Conservation (phyloP, 2,113 vertebrate genomes). For the Gallinago undulata region DNA sequence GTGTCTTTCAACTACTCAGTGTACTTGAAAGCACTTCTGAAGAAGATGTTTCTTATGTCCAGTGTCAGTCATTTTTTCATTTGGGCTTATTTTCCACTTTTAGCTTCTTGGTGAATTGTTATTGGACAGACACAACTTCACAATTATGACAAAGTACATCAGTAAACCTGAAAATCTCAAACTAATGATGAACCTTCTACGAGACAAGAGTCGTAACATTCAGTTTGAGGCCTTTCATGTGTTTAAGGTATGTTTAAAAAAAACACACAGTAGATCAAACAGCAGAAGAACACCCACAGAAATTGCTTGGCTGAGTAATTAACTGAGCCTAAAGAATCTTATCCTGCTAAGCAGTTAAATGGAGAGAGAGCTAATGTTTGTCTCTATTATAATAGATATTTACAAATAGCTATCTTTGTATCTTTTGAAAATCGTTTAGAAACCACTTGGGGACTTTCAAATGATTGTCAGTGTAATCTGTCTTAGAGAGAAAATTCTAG, state of each 20-base stretch:
- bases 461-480: neutral
- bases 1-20: neutral
- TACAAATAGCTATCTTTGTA: neutral
- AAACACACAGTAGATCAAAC: neutral
- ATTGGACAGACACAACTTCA: slow-evolving; percentile 86
- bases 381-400: neutral
- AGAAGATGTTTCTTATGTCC: neutral
- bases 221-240: slow-evolving; percentile 90
- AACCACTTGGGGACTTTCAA: neutral
- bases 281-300: neutral
- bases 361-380: neutral
- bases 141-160: slow-evolving; percentile 89
- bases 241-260: slow-evolving; percentile 77
- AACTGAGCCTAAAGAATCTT: neutral
- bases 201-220: slow-evolving; percentile 88
- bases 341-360: neutral
- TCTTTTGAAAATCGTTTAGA: neutral
- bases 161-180: slow-evolving; percentile 89
- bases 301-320: neutral
- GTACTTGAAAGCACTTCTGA: neutral
- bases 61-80: neutral
- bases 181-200: slow-evolving; percentile 87
- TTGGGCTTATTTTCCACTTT: neutral
- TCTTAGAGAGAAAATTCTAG: neutral
- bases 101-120: slow-evolving; percentile 86